A percentile compares a stretch with the other conserved stretches of the same genome.
These are phyloP conservation scores for Ceuthmochares aereus DNA, from an alignment of 2,113 vertebrate genomes.

Conservation along the genomic window DNA sequence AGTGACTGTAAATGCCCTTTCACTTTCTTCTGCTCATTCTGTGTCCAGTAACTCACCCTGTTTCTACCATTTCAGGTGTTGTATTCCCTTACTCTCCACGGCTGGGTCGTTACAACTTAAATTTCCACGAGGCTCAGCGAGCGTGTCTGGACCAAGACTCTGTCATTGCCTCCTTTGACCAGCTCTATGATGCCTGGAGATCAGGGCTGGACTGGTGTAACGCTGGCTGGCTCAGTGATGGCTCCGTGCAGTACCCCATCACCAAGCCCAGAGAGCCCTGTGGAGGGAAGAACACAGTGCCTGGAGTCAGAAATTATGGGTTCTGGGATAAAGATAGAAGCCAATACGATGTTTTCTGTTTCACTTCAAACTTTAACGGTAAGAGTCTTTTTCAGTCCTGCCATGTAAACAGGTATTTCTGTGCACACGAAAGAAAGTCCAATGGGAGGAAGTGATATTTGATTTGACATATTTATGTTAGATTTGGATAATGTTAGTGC, in stretches of 20 bases:
- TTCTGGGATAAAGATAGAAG: constrained; percentile 83
- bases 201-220: constrained; percentile 96
- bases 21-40: neutral
- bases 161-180: constrained; percentile 86
- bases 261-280: constrained; percentile 89
- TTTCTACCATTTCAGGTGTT: constrained; percentile 78
- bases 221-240: constrained; percentile 93
- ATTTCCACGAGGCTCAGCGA: constrained; percentile 82
- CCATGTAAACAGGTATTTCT: accelerated
- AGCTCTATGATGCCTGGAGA: constrained; percentile 88
- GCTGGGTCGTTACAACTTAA: constrained; percentile 90
- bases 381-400: neutral
- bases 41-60: neutral
- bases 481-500: neutral
- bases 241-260: constrained; percentile 94
- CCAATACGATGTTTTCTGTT: constrained; percentile 94
- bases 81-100: constrained; percentile 90
- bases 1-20: neutral
- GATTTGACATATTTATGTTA: neutral
- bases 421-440: neutral
- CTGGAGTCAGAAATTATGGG: constrained; percentile 92
- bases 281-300: constrained; percentile 82
- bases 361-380: constrained; percentile 85
- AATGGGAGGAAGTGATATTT: neutral
- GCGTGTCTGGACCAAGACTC: constrained; percentile 87